A percentile compares a stretch with the other conserved stretches of the same genome.
Conservation (phyloP, 2,113 vertebrate genomes). For the Silurus glanis region DNA sequence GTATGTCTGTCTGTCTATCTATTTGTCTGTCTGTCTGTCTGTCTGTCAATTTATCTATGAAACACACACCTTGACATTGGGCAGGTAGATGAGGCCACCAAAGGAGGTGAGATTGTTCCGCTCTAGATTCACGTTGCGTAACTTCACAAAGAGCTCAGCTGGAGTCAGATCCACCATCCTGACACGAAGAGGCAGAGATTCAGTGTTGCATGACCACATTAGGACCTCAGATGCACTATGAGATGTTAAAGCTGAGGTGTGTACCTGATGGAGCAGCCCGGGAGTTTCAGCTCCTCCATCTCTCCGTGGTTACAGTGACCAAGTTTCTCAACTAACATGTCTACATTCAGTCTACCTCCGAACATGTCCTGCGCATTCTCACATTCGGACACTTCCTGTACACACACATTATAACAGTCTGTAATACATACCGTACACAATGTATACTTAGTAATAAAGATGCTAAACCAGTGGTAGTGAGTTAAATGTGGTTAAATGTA, state of each 20-base stretch:
- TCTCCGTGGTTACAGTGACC: slow-evolving; percentile 78
- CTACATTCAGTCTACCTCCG: slow-evolving; percentile 79
- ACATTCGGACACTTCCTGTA: slow-evolving; percentile 76
- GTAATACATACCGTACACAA: neutral
- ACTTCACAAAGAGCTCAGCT: slow-evolving; percentile 72
- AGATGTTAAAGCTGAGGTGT: neutral
- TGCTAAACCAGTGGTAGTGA: neutral
- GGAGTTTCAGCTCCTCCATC: slow-evolving; percentile 77
- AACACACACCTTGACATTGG: slow-evolving; percentile 75
- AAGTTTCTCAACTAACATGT: slow-evolving; percentile 81
- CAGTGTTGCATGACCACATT: neutral
- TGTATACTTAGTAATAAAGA: neutral
- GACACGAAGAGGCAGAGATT: neutral
- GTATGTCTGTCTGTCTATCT: no score
- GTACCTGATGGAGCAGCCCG: slow-evolving; percentile 79
- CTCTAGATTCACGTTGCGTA: slow-evolving; percentile 78
- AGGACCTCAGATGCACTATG: neutral
- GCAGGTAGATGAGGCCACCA: slow-evolving; percentile 80
- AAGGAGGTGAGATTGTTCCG: slow-evolving; percentile 84
- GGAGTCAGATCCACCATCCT: slow-evolving; percentile 78
- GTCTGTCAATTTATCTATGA: no score
- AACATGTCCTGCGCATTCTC: slow-evolving; percentile 82
- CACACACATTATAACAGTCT: slow-evolving; percentile 7
- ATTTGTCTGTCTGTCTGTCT: no score
- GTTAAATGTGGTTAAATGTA: no score